These are phyloP conservation scores for Thalassaphorura encarpata DNA, from an alignment of 1,140 invertebrate genomes.

Conservation along the genomic window DNA sequence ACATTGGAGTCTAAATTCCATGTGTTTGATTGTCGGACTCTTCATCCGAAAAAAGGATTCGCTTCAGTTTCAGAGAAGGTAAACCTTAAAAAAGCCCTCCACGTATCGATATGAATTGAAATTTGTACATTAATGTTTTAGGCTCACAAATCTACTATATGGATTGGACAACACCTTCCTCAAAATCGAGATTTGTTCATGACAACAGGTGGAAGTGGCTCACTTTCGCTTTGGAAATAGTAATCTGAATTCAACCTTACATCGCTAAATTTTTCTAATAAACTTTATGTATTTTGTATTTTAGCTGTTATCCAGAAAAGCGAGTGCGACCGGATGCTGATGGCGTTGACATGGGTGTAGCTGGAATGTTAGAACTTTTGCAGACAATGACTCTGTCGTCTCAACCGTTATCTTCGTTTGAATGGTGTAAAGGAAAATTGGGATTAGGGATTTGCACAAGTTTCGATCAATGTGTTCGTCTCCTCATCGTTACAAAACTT, in stretches of 20 bases:
- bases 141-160: conserved; percentile 74
- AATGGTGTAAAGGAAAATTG: conserved; percentile 84
- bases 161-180: conserved; percentile 75
- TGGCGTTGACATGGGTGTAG: conserved; percentile 58
- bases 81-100: conserved; percentile 14
- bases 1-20: conserved; percentile 88
- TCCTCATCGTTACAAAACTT: conserved; percentile 81
- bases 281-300: conserved; percentile 36
- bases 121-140: conserved; percentile 35
- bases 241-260: conserved; percentile 38
- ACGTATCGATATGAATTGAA: not conserved
- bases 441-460: conserved; percentile 78
- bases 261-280: conserved; percentile 5
- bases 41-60: conserved; percentile 80
- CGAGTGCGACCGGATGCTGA: conserved; percentile 56
- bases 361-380: conserved; percentile 60
- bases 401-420: conserved; percentile 81
- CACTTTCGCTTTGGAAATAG: conserved; percentile 89
- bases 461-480: conserved; percentile 83
- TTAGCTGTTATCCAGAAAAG: conserved; percentile 70
- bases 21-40: conserved; percentile 77
- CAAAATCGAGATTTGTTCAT: conserved; percentile 92
- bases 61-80: conserved; percentile 63
- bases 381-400: conserved; percentile 69
- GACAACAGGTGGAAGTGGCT: conserved; percentile 78